A percentile compares a stretch with the other conserved stretches of the same genome.
These are phyloP conservation scores for Cosmia trapezina DNA, from an alignment of 2,888 invertebrate species.

Conservation along the genomic window DNA sequence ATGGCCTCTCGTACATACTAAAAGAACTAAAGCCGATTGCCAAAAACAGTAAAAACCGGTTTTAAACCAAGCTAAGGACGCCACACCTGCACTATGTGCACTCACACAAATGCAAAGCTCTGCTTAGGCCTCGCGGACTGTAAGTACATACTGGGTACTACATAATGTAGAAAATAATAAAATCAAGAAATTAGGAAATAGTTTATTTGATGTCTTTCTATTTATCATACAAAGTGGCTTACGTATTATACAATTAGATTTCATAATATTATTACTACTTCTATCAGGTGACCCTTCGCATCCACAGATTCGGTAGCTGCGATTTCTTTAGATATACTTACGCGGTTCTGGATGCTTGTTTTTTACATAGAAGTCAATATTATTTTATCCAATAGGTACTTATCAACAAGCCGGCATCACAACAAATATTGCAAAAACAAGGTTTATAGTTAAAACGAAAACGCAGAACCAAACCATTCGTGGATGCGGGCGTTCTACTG, in stretches of 20 bases:
- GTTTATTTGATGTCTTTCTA: slow-evolving; percentile 89
- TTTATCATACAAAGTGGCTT: slow-evolving; percentile 88
- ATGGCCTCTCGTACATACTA: too few relatives aligned
- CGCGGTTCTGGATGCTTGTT: slow-evolving; percentile 6
- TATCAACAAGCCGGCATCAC: slow-evolving; percentile 17
- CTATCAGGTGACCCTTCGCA: slow-evolving; percentile 64
- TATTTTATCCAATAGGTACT: slow-evolving; percentile 34
- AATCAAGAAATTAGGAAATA: slow-evolving; percentile 64
- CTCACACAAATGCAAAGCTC: too few relatives aligned
- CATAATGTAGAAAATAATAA: slow-evolving; percentile 24
- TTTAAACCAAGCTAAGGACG: too few relatives aligned
- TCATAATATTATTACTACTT: slow-evolving; percentile 63
- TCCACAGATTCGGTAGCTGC: slow-evolving; percentile 34
- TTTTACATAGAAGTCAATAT: slow-evolving; percentile 25
- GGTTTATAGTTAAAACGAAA: slow-evolving; percentile 11
- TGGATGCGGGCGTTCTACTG: slow-evolving; percentile 43
- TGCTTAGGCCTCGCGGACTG: too few relatives aligned
- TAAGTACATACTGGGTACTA: too few relatives aligned
- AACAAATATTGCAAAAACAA: slow-evolving; percentile 17
- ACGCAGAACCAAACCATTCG: slow-evolving; percentile 25
- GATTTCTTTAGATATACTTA: slow-evolving; percentile 17
- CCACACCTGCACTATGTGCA: too few relatives aligned
- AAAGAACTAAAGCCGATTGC: too few relatives aligned
- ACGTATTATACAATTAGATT: slow-evolving; percentile 79
- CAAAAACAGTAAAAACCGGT: too few relatives aligned